Conservation (phyloP, 2,797 vertebrate species). For the Betta splendens region DNA sequence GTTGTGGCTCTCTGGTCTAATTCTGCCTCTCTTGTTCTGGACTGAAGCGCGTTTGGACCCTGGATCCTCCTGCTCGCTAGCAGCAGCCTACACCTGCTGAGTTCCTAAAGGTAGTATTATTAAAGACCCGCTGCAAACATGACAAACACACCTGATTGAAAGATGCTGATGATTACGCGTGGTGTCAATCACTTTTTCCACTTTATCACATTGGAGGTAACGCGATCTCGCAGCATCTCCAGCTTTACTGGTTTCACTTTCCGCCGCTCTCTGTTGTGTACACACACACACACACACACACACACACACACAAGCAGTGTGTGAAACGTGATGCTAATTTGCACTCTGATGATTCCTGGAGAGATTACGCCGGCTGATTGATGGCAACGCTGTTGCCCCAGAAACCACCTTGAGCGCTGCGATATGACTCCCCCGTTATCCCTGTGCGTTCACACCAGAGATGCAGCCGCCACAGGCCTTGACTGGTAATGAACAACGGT, state of each 20-base stretch:
- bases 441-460: constrained; percentile 58
- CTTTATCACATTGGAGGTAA: too few species aligned
- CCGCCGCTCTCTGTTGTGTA: constrained; percentile 35
- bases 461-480: constrained; percentile 56
- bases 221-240: constrained; percentile 8
- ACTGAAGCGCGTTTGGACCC: too few species aligned
- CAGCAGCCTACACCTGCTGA: too few species aligned
- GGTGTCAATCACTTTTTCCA: too few species aligned
- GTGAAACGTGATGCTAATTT: constrained; percentile 74
- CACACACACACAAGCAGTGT: constrained; percentile 26
- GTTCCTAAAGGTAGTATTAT: too few species aligned
- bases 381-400: constrained; percentile 74
- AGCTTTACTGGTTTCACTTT: constrained; percentile 36
- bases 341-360: constrained; percentile 69
- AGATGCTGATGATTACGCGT: too few species aligned
- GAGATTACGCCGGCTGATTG: constrained; percentile 77
- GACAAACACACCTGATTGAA: too few species aligned
- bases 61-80: too few species aligned
- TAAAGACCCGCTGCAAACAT: too few species aligned
- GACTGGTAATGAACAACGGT: constrained; percentile 66
- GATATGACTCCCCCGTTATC: constrained; percentile 72
- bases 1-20: too few species aligned
- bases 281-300: constrained; percentile 31
- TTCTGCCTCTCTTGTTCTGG: too few species aligned
- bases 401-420: constrained; percentile 77